Evolutionary conservation across 2,797 vertebrate species (phyloP).

Genomic region (Tolypeutes matacus): DNA sequence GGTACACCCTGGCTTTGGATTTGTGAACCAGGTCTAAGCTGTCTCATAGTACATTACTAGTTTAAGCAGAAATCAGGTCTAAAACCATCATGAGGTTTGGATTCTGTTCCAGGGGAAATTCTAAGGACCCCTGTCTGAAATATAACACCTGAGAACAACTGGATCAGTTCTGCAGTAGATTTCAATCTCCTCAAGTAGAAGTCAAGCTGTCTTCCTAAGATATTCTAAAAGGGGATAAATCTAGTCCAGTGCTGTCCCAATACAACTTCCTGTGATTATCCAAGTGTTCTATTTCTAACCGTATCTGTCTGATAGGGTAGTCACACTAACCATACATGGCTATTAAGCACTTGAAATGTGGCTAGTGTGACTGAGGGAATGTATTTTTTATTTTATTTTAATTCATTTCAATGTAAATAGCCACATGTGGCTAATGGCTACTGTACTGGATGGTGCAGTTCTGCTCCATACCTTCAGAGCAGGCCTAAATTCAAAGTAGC

Average conservation of each 20-base stretch:
- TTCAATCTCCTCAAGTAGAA: neutral
- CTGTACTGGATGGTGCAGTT: neutral
- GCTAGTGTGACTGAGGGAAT: neutral
- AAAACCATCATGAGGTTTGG: neutral
- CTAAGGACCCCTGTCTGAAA: neutral
- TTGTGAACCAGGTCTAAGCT: neutral
- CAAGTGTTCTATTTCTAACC: neutral
- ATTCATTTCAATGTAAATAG: slow-evolving; percentile 46
- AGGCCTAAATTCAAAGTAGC: neutral
- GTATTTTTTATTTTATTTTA: slow-evolving; percentile 55
- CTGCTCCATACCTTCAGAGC: neutral
- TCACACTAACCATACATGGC: neutral
- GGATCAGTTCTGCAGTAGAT: neutral
- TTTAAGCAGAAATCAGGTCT: neutral
- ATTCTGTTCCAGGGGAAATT: neutral
- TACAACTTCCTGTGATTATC: neutral
- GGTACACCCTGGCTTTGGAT: neutral
- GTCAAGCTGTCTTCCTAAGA: neutral
- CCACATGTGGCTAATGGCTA: neutral
- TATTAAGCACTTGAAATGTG: neutral
- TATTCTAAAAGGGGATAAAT: neutral
- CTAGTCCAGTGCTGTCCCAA: neutral
- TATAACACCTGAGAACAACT: neutral
- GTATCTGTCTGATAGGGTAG: neutral
- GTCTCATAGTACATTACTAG: neutral